These are phyloP conservation scores for Halcyon badia DNA, from an alignment of 2,797 vertebrate species.

Conservation along the genomic window DNA sequence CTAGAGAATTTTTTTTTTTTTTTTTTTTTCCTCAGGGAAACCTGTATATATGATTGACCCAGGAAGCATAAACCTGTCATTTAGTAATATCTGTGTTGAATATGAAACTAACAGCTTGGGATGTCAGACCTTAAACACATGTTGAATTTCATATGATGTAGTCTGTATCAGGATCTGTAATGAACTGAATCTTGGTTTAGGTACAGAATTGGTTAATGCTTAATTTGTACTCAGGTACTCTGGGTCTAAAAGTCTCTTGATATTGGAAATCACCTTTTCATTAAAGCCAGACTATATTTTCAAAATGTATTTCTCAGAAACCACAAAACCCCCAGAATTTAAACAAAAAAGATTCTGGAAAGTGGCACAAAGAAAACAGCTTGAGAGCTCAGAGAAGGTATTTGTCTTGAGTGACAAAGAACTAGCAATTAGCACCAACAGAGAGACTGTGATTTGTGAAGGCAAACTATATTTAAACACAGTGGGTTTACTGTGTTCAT, in stretches of 20 bases:
- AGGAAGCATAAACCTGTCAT: not conserved
- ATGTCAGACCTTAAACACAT: not conserved
- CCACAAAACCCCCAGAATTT: not conserved
- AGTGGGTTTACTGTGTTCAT: not conserved
- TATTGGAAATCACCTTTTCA: not conserved
- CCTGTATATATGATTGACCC: not conserved
- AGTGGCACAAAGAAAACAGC: not conserved
- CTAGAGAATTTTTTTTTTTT: not conserved
- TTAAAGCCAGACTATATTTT: not conserved
- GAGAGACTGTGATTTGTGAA: not conserved
- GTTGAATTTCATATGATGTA: not conserved
- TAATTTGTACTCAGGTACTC: not conserved
- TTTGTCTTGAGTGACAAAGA: not conserved
- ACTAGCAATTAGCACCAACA: not conserved
- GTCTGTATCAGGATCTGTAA: not conserved
- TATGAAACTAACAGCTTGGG: not conserved
- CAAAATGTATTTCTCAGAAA: not conserved
- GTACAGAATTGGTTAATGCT: not conserved
- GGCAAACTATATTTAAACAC: conserved; percentile 36
- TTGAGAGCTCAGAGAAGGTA: not conserved
- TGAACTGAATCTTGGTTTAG: not conserved
- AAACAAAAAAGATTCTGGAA: not conserved
- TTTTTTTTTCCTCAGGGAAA: not conserved
- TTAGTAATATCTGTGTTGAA: not conserved
- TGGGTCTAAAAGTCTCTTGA: not conserved